Evolutionary conservation across 2,888 invertebrate species (phyloP).

Genomic region (Aleiodes leptofemur): DNA sequence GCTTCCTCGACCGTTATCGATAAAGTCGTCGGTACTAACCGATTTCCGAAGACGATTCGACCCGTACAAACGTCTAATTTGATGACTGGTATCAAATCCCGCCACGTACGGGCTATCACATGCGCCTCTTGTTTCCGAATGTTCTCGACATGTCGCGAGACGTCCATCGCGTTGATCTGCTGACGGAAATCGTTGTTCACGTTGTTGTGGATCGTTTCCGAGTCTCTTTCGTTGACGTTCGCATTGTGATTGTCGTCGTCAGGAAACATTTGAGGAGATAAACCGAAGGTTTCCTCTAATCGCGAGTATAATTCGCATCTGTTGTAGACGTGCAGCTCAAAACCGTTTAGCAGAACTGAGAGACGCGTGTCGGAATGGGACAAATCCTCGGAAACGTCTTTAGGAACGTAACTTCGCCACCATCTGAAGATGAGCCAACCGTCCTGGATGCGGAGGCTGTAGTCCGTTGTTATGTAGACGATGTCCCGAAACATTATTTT

Average conservation of each 20-base stretch:
- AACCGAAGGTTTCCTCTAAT: constrained; percentile 91
- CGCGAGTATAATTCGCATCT: constrained; percentile 90
- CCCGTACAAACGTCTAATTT: constrained; percentile 95
- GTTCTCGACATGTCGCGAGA: constrained; percentile 71
- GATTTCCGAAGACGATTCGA: constrained; percentile 95
- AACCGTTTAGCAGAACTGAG: constrained; percentile 93
- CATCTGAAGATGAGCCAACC: constrained; percentile 98
- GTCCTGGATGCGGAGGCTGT: constrained; percentile 94
- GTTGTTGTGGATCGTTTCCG: constrained; percentile 55
- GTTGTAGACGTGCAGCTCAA: constrained; percentile 97
- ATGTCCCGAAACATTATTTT: constrained; percentile 99
- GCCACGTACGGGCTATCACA: constrained; percentile 92
- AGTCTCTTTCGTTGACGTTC: constrained; percentile 67
- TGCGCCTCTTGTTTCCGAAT: constrained; percentile 82
- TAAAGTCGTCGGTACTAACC: constrained; percentile 93
- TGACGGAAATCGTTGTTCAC: constrained; percentile 66
- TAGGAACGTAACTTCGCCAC: constrained; percentile 97
- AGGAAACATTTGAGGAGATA: constrained; percentile 86
- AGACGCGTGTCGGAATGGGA: constrained; percentile 96
- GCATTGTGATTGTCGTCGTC: constrained; percentile 74
- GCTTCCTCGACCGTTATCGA: constrained; percentile 95
- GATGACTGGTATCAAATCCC: constrained; percentile 96
- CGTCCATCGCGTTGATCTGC: constrained; percentile 70
- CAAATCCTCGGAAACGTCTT: constrained; percentile 96
- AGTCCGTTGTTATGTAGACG: constrained; percentile 95